Percentiles rank a stretch among this genome's conserved stretches.
phyloP scores from a whole-genome alignment of 2,888 invertebrate species.

The Leucophenga montana region DNA sequence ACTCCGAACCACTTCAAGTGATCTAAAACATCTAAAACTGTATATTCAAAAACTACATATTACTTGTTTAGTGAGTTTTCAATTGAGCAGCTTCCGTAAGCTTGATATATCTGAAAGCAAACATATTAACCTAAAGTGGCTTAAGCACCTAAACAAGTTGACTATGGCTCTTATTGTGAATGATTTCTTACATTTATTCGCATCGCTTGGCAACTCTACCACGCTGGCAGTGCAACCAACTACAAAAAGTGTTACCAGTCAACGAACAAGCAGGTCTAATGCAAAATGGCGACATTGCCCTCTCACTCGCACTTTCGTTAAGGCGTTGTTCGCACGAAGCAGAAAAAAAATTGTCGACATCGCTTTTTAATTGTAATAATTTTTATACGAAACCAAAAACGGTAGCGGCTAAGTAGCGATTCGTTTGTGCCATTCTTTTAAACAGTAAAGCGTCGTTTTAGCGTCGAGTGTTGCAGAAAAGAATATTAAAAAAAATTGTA shows the following conservation, averaged over 20 bases:
- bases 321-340: constrained; percentile 63
- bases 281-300: constrained; percentile 28
- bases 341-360: constrained; percentile 60
- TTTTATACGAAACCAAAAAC: constrained; percentile 57
- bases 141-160: too few species aligned
- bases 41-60: too few species aligned
- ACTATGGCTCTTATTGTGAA: too few species aligned
- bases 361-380: constrained; percentile 53
- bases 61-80: too few species aligned
- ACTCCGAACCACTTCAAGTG: too few species aligned
- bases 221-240: neutral
- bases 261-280: neutral
- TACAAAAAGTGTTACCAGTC: neutral
- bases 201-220: too few species aligned
- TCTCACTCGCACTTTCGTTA: constrained; percentile 50
- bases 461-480: constrained; percentile 52
- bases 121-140: too few species aligned
- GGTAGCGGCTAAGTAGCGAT: constrained; percentile 55
- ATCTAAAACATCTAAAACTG: too few species aligned
- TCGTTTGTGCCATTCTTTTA: constrained; percentile 62
- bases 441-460: constrained; percentile 55
- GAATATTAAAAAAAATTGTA: constrained; percentile 54
- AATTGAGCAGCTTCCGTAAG: too few species aligned
- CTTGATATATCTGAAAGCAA: too few species aligned
- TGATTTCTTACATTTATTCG: too few species aligned